Conservation (phyloP, 1,140 invertebrate genomes). For the Brachionus calyciflorus region DNA sequence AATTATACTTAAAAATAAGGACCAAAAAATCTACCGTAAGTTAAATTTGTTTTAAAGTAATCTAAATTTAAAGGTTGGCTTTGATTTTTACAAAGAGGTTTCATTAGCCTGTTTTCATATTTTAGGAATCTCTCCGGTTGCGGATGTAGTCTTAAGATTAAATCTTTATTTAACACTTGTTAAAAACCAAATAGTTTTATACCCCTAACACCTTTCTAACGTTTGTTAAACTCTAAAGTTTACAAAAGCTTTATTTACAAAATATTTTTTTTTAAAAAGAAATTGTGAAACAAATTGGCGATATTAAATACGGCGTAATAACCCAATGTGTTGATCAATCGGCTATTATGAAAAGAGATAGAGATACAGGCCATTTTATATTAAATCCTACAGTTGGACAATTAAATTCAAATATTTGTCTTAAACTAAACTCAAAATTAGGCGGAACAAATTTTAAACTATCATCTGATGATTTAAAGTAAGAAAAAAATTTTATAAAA, state of each 20-base stretch:
- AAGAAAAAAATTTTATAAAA: not conserved
- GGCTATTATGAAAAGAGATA: not conserved
- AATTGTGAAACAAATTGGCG: not conserved
- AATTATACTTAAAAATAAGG: not conserved
- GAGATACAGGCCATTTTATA: not conserved
- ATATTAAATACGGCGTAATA: not conserved
- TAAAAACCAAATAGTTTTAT: too few relatives aligned
- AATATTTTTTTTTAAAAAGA: not conserved
- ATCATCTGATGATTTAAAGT: not conserved
- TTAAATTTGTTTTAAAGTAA: too few relatives aligned
- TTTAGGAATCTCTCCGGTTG: too few relatives aligned
- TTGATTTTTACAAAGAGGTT: too few relatives aligned
- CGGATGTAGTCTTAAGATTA: too few relatives aligned
- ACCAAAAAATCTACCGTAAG: not conserved
- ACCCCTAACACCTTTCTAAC: too few relatives aligned
- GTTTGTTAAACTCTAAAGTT: too few relatives aligned
- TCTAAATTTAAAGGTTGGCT: too few relatives aligned
- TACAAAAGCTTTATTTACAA: too few relatives aligned
- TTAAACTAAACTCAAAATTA: slow-evolving; percentile 11
- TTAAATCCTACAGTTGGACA: not conserved
- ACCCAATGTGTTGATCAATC: not conserved
- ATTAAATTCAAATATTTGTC: slow-evolving; percentile 5
- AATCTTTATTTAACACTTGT: too few relatives aligned
- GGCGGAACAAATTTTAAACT: slow-evolving; percentile 7
- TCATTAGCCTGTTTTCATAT: too few relatives aligned